phyloP scores from a whole-genome alignment of 2,113 vertebrate species.

The Piprites chloris region DNA sequence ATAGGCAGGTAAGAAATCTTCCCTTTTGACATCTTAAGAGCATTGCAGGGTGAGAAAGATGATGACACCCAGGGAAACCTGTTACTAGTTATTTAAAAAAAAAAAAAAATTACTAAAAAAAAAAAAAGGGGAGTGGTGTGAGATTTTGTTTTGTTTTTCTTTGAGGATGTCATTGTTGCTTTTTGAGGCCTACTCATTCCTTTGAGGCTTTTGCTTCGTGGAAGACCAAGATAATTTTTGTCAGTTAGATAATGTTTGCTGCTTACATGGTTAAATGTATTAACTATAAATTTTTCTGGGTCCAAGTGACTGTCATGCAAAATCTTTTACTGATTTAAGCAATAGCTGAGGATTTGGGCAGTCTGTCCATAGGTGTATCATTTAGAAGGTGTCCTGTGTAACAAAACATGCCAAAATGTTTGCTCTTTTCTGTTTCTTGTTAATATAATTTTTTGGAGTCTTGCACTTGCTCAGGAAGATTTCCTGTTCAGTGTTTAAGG shows the following conservation, averaged over 20 bases:
- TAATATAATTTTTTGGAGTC: background rate
- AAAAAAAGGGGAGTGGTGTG: rapidly evolving
- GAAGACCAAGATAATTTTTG: background rate
- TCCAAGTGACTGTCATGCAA: background rate
- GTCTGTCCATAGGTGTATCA: background rate
- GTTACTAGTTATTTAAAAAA: background rate
- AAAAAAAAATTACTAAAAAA: too few relatives aligned
- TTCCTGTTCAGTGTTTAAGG: background rate
- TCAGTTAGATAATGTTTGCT: background rate
- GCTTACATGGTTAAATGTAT: background rate
- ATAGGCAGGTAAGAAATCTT: background rate
- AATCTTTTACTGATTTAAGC: background rate
- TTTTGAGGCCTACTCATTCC: background rate
- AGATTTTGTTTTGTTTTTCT: background rate
- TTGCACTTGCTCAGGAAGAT: background rate
- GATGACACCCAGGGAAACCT: background rate
- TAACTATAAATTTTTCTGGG: background rate
- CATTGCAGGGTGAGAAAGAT: background rate
- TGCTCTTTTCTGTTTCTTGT: background rate
- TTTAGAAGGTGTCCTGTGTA: background rate
- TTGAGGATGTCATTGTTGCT: background rate
- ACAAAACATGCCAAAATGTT: background rate
- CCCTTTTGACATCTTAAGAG: background rate
- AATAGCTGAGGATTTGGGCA: background rate
- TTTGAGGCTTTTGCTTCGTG: background rate